phyloP scores from a whole-genome alignment of 2,888 invertebrate genomes.

The Meandrusa payeni region DNA sequence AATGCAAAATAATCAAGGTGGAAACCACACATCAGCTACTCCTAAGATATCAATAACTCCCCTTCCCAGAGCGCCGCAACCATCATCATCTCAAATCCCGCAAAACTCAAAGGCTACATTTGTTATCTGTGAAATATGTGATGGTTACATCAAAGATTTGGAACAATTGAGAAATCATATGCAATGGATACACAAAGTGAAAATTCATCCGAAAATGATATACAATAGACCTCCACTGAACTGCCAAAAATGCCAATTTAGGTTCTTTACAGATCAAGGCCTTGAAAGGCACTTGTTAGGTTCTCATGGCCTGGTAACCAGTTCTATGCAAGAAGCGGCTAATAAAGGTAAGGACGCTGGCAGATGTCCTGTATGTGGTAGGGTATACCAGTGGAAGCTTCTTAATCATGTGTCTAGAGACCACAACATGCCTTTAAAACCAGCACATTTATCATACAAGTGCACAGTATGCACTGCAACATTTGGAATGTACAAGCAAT shows the following conservation, averaged over 20 bases:
- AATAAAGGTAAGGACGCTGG: slow-evolving; percentile 97
- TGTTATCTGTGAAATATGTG: slow-evolving; percentile 98
- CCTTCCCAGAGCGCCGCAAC: slow-evolving; percentile 85
- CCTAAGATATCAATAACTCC: slow-evolving; percentile 97
- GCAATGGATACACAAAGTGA: slow-evolving; percentile 99
- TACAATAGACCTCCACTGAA: slow-evolving; percentile 96
- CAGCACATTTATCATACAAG: slow-evolving; percentile 96
- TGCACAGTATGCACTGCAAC: slow-evolving; percentile 97
- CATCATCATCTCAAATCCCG: slow-evolving; percentile 59
- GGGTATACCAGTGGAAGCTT: slow-evolving; percentile 91
- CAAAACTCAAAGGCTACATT: slow-evolving; percentile 88
- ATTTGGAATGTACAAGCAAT: slow-evolving; percentile 97
- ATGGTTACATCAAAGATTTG: slow-evolving; percentile 97
- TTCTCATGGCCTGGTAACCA: slow-evolving; percentile 96
- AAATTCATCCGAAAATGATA: slow-evolving; percentile 98
- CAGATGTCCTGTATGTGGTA: slow-evolving; percentile 96
- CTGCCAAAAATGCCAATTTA: slow-evolving; percentile 97
- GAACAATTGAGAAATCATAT: slow-evolving; percentile 97
- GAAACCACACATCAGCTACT: slow-evolving; percentile 79
- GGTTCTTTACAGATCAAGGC: slow-evolving; percentile 98
- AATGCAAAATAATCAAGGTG: slow-evolving; percentile 55
- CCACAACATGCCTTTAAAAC: slow-evolving; percentile 96
- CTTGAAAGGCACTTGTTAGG: slow-evolving; percentile 96
- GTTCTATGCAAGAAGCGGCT: slow-evolving; percentile 97
- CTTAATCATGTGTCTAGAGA: slow-evolving; percentile 95